These are phyloP conservation scores for Dipodomys stephensi DNA, from an alignment of 2,113 vertebrate genomes.

Conservation along the genomic window DNA sequence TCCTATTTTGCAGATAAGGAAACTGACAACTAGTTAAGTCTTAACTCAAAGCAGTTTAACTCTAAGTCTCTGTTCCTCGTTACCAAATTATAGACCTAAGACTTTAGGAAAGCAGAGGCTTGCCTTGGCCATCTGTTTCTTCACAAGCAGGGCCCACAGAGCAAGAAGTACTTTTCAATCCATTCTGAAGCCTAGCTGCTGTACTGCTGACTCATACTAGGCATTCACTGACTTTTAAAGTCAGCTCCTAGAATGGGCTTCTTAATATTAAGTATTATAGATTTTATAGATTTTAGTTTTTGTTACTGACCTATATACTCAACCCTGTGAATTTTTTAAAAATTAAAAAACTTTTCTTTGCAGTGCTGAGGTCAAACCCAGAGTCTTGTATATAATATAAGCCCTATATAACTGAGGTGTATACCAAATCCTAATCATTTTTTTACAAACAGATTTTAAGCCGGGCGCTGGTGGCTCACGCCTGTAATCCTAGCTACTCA, in stretches of 20 bases:
- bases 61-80: too few relatives aligned
- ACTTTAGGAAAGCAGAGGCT: too few relatives aligned
- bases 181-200: background rate
- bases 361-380: background rate
- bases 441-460: constrained; percentile 51
- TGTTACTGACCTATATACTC: constrained; percentile 12
- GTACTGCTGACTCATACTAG: background rate
- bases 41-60: too few relatives aligned
- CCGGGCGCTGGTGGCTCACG: too few relatives aligned
- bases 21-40: too few relatives aligned
- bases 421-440: background rate
- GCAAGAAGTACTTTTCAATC: too few relatives aligned
- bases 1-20: too few relatives aligned
- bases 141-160: too few relatives aligned
- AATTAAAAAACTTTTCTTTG: background rate
- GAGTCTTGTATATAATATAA: background rate
- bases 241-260: background rate
- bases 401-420: background rate
- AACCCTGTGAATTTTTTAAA: background rate
- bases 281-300: constrained; percentile 49
- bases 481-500: too few relatives aligned
- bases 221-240: background rate
- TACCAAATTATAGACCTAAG: too few relatives aligned
- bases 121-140: too few relatives aligned
- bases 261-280: background rate